Percentiles rank a stretch among this genome's conserved stretches.
These are phyloP conservation scores for Drosophila diplacantha DNA, from an alignment of 2,888 invertebrate genomes.

Conservation along the genomic window DNA sequence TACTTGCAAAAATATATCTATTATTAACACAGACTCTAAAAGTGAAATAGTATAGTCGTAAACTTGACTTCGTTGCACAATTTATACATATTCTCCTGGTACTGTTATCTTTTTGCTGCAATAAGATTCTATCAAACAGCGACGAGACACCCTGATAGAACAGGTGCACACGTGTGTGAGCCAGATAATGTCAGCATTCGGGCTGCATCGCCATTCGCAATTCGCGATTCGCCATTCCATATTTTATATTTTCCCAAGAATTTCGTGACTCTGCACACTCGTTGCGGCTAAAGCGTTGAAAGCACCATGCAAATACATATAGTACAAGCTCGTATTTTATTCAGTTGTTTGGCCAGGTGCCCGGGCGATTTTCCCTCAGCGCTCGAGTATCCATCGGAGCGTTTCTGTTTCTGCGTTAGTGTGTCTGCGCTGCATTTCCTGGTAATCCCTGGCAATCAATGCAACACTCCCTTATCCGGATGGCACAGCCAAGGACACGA, in stretches of 20 bases:
- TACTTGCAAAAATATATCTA: no score
- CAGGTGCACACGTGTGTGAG: slow-evolving; percentile 16
- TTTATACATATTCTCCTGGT: no score
- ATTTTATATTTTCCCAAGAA: slow-evolving; percentile 23
- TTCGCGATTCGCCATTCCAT: slow-evolving; percentile 9
- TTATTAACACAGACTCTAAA: no score
- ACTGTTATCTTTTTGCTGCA: no score
- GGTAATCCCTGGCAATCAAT: slow-evolving; percentile 36
- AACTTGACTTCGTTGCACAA: no score
- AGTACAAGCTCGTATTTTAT: slow-evolving; percentile 5
- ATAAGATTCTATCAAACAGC: neutral
- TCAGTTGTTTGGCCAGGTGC: slow-evolving; percentile 3
- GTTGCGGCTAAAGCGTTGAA: slow-evolving; percentile 28
- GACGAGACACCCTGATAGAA: slow-evolving; percentile 5
- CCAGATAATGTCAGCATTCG: slow-evolving; percentile 29
- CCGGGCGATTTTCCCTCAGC: neutral
- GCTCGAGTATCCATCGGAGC: neutral
- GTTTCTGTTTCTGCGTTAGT: neutral
- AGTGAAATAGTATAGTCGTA: no score
- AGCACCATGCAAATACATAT: slow-evolving; percentile 16
- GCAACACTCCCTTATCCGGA: slow-evolving; percentile 16
- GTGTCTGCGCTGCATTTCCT: slow-evolving; percentile 15
- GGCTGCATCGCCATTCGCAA: slow-evolving; percentile 11
- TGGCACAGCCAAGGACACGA: slow-evolving; percentile 17
- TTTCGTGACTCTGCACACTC: slow-evolving; percentile 25